A percentile compares a stretch with the other conserved stretches of the same genome.
Conservation (phyloP, 2,113 vertebrate species). For the Pantherophis guttatus region DNA sequence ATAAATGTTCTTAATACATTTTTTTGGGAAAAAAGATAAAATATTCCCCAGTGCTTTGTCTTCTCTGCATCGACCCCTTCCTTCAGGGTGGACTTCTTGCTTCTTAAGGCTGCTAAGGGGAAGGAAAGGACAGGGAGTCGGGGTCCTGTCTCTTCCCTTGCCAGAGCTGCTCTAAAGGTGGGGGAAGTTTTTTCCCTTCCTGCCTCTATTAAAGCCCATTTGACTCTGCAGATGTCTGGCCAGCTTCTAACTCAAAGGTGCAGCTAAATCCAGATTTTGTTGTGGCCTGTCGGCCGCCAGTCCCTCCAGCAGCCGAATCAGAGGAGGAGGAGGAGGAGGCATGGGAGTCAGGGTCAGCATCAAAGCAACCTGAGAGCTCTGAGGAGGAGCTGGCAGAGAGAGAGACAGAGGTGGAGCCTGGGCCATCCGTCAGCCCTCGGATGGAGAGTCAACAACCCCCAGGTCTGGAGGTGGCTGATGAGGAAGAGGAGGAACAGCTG, state of each 20-base stretch:
- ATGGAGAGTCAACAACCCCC: too few relatives aligned
- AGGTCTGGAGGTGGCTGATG: too few relatives aligned
- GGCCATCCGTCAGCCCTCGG: too few relatives aligned
- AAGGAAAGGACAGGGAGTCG: background rate
- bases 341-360: too few relatives aligned
- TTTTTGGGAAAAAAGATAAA: background rate
- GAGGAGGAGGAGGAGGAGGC: too few relatives aligned
- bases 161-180: background rate
- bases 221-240: background rate
- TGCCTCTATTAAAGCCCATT: background rate
- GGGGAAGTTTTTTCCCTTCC: background rate
- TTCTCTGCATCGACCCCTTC: background rate
- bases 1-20: too few relatives aligned
- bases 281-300: too few relatives aligned
- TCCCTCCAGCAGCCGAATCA: too few relatives aligned
- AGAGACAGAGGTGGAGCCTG: too few relatives aligned
- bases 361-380: too few relatives aligned
- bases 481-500: too few relatives aligned
- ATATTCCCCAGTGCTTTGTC: background rate
- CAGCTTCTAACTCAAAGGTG: slow-evolving; percentile 10
- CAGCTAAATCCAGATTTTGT: background rate
- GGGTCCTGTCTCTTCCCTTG: background rate
- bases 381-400: too few relatives aligned
- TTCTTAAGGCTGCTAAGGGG: background rate
- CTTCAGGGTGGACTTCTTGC: background rate